Conservation (phyloP, 2,797 vertebrate genomes). For the Eospalax fontanierii region DNA sequence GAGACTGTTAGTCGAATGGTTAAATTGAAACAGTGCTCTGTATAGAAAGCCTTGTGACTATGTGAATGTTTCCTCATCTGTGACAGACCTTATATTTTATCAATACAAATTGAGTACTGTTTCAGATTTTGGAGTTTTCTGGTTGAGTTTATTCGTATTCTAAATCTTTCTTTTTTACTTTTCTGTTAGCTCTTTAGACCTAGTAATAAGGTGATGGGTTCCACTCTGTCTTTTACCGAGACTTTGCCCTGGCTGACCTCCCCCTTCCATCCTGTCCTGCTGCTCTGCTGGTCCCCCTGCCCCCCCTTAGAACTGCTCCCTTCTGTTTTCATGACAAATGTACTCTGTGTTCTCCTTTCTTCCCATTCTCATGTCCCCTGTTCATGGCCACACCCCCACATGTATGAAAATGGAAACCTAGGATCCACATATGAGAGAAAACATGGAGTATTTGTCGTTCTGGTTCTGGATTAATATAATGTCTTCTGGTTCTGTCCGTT, state of each 20-base stretch:
- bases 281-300: too few relatives aligned
- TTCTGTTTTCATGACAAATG: not conserved
- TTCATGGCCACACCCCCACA: not conserved
- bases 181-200: not conserved
- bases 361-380: not conserved
- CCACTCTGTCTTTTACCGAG: not conserved
- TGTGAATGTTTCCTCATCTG: not conserved
- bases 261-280: too few relatives aligned
- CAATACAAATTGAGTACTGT: not conserved
- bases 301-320: not conserved
- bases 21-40: not conserved
- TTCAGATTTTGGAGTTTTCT: not conserved
- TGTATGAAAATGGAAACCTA: too few relatives aligned
- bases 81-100: slow-evolving; percentile 49
- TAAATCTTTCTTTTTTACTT: not conserved
- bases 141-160: not conserved
- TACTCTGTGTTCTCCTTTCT: not conserved
- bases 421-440: not conserved
- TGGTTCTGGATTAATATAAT: not conserved
- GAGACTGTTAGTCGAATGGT: not conserved
- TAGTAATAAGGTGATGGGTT: not conserved
- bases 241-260: not conserved
- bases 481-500: not conserved
- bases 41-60: not conserved
- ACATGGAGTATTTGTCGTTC: not conserved